Base-by-base conservation (phyloP, 2,113 vertebrate species). In the Pelvicachromis taeniatus region DNA sequence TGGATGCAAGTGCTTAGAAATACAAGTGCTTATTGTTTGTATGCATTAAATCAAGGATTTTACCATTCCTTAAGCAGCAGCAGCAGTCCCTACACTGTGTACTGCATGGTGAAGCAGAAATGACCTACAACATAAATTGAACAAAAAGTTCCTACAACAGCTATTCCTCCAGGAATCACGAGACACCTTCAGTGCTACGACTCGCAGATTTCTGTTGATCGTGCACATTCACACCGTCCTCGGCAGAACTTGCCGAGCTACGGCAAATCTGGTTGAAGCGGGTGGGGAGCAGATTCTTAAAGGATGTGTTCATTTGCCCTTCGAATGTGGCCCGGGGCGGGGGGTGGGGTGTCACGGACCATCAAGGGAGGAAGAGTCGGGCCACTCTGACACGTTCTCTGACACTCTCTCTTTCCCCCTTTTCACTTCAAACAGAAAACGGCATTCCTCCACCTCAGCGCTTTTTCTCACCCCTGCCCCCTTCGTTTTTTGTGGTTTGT, bases 361-460 rank as follows among this genome's bases (percentile, higher is more conserved):
- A 82, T 92, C 85, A 89, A 81, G 85, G 65, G 40, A 63, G 81
- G 86, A 54, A 78, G 81, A 38, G 42, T 73, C 13, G 52, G 77
- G 63, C 38, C 87, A 56, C 81, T 53, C 45, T 90, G 92, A 93
- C 93, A 91, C 85, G 78, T 83, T 91, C 87, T 91, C 88, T 91
- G 90, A 91, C 93, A 92, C 87, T 78, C 38, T 82, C 91, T 85
- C 88, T 89, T 89, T 85, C 42, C 91, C 84, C 55, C 33, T 87
- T 93, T 90, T 90, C 11, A 59, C 77, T 80, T 77, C 87, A 91
- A 93, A 94, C 91, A 88, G 65, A 93, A 94, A 93, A 92, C 93
- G 92, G 93, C 94, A 94, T 94, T 92, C 90, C 90, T 86, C 85
- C 1, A 91, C 81, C 90, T 95, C 94, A 95, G 94, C 94, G 21